Evolutionary conservation across 1,140 invertebrate genomes (phyloP), one percentile per base, ranked within the genome.

Genomic region (Lasioglossum albipes): DNA sequence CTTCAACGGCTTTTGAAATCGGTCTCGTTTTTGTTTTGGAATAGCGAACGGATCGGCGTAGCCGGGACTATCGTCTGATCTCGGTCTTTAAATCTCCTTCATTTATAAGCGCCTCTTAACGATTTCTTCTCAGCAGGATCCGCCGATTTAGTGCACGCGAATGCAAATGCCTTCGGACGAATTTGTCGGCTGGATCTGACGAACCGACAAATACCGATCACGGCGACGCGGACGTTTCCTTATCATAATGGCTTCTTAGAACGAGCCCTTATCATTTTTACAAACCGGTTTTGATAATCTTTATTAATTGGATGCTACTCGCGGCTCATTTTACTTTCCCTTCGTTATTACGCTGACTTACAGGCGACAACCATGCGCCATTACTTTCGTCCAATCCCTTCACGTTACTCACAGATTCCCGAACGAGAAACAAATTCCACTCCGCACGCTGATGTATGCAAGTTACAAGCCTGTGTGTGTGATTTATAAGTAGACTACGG

Each of bases 91-190:
- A 87, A 87, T 87, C 86, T 87, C 82, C 83, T 83, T 87, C 86
- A 87, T 87, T 87, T 87, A 87, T 87, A 87, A 87, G 83, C 82
- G 83, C 85, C 85, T 84, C 84, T 84, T 87, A 87, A 87, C 86
- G 85, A 87, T 78, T 83, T 84, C 85, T 83, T 87, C 82, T 70
- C 73, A 16, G 68, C 82, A 78, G 78, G 82, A 86, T 77, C 75
- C 85, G 66, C 66, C 85, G 82, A 87, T 87, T 87, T 87, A 76
- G 83, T 82, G 86, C 83, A 83, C 86, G 82, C 86, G 83, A 87
- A 87, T 87, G 85, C 80, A 87, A 87, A 87, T 87, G 83, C 73
- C 71, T 16, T 68, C 76, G 69, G 66, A 81, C 86, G 85, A 87
- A 87, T 87, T 87, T 87, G 85, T 87, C 85, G 85, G 82, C 12